These are phyloP conservation scores for Botia almorhae DNA, from an alignment of 2,797 vertebrate species.

Conservation along the genomic window DNA sequence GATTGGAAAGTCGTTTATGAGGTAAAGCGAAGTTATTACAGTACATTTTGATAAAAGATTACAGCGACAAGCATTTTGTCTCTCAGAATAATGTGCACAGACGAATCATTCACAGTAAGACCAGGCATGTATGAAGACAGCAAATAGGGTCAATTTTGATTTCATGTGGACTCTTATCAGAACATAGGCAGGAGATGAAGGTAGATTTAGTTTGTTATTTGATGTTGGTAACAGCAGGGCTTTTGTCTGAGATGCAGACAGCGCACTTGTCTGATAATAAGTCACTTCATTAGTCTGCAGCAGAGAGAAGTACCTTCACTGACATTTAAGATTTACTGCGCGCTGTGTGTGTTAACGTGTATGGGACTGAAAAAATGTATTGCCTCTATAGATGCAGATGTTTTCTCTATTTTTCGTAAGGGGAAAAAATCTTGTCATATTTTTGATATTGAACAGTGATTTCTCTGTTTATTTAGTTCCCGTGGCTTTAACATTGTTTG, in stretches of 20 bases:
- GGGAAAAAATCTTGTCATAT: background rate
- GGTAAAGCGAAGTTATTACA: too few species aligned
- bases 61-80: background rate
- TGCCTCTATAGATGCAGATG: slow-evolving; percentile 14
- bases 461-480: background rate
- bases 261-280: slow-evolving; percentile 56
- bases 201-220: slow-evolving; percentile 37
- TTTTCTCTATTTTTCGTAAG: slow-evolving; percentile 24
- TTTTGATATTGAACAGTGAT: background rate
- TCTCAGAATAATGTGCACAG: background rate
- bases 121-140: background rate
- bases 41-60: background rate
- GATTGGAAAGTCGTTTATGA: background rate
- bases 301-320: slow-evolving; percentile 45
- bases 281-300: slow-evolving; percentile 59
- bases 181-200: slow-evolving; percentile 11
- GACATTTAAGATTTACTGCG: slow-evolving; percentile 56
- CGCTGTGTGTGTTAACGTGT: slow-evolving; percentile 38
- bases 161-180: slow-evolving; percentile 13
- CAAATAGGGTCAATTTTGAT: slow-evolving; percentile 18
- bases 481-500: background rate
- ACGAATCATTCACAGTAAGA: background rate
- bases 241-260: slow-evolving; percentile 34
- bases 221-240: slow-evolving; percentile 18
- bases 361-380: slow-evolving; percentile 46